Percentiles rank a stretch among this genome's conserved stretches.
These are phyloP conservation scores for Nemoura dubitans DNA, from an alignment of 2,888 invertebrate species.

Conservation along the genomic window DNA sequence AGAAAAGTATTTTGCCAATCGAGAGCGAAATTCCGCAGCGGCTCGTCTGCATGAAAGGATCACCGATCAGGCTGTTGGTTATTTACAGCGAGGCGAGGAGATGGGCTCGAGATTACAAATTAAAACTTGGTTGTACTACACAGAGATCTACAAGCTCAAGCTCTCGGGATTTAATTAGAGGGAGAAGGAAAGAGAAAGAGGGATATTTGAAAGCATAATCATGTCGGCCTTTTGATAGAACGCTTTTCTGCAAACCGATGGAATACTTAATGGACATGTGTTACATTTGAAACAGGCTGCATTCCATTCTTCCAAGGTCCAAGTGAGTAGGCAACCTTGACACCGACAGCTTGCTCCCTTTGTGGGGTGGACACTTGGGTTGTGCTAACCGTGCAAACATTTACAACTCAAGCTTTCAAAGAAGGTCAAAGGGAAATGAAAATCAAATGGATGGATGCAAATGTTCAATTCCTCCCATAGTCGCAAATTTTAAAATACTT, in stretches of 20 bases:
- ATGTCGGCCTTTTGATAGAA: background rate
- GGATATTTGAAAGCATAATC: background rate
- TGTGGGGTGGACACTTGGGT: background rate
- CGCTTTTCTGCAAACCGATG: background rate
- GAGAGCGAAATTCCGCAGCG: background rate
- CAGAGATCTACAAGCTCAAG: conserved; percentile 24
- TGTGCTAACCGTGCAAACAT: background rate
- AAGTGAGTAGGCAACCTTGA: background rate
- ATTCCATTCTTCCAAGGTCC: too few relatives aligned
- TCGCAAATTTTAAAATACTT: too few relatives aligned
- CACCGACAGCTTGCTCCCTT: background rate
- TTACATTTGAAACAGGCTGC: background rate
- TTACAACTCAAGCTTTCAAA: background rate
- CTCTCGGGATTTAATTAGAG: background rate
- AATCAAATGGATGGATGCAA: background rate
- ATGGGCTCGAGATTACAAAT: conserved; percentile 19
- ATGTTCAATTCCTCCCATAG: background rate
- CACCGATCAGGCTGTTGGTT: background rate
- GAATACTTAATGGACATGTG: background rate
- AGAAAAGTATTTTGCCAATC: background rate
- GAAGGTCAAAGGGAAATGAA: background rate
- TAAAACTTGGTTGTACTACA: conserved; percentile 30
- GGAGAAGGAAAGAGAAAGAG: background rate
- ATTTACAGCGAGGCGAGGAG: background rate
- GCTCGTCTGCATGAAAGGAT: background rate